Evolutionary conservation across 2,113 vertebrate species (phyloP), one percentile per base, ranked within the genome.

Genomic region (Antigone vipio): DNA sequence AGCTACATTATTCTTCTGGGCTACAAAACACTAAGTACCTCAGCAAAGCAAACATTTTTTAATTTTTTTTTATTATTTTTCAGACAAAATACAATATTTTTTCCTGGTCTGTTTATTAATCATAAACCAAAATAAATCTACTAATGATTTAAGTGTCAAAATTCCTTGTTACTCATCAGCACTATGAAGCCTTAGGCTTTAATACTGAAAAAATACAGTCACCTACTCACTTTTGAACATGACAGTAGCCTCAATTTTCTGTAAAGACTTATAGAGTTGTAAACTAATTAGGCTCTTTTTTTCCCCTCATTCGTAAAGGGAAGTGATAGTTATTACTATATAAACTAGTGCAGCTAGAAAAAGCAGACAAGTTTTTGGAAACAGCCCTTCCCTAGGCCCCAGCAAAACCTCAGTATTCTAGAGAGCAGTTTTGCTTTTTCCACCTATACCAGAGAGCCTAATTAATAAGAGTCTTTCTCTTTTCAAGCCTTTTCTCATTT

Each of bases 1-100:
- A 93, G 71, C 50, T 49, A 84, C 56, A 29, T 82, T 78, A 47
- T 59, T 90, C 42, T 88, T 87, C 40, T 63, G n/a, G 45, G 53
- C 77, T 94, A 88, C 49, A 94, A 91, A 84, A 73, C 9, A 44
- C 56, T 74, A 91, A 88, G 84, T 52, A 88, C n/a, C 64, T 95
- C 83, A 71, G 84, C 38, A 95, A 93, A 89, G 45, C 12, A 82
- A 95, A 74, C 64, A 42, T 45, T 64, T 90, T n/a, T 5, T 83
- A 79, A 96, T 42, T 67, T 88, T 44, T 11, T 50, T 63, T 50
- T 71, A 38, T 55, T 77, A 34, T 56, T 89, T 85, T 88, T 80
- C 26, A 67, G 52, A 75, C 9, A 73, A 69, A 77, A 89, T 9
- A 52, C 6, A 3, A 4, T 60, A 42, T 52, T 88, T 93, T 93